phyloP scores from a whole-genome alignment of 1,140 invertebrate genomes.

The Platyura marginata region DNA sequence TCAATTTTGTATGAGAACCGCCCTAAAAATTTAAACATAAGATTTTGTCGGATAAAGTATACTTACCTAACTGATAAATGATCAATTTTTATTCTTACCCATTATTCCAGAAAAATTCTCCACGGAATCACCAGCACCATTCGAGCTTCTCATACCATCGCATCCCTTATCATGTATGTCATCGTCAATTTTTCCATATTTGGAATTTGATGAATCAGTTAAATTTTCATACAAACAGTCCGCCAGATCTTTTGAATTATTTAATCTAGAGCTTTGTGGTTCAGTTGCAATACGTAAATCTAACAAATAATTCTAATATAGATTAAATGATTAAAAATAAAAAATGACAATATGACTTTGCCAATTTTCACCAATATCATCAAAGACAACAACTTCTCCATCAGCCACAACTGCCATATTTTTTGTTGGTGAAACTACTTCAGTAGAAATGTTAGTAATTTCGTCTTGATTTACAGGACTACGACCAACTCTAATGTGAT shows the following conservation, averaged over 20 bases:
- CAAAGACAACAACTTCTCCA: conserved; percentile 55
- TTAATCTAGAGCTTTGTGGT: no score
- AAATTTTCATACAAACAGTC: not conserved
- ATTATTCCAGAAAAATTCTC: not conserved
- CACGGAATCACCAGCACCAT: not conserved
- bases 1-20: no score
- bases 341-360: conserved; percentile 13
- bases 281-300: not conserved
- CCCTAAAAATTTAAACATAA: no score
- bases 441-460: not conserved
- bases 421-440: not conserved
- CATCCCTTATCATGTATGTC: not conserved
- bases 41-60: no score
- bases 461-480: conserved; percentile 23
- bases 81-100: no score
- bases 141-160: not conserved
- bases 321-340: not conserved
- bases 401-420: not conserved
- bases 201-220: not conserved
- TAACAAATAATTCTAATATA: not conserved
- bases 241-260: not conserved
- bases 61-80: no score
- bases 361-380: conserved; percentile 51
- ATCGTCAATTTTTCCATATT: not conserved
- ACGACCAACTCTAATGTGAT: conserved; percentile 20